phyloP scores from a whole-genome alignment of 2,888 invertebrate species.

The Tetramorium bicarinatum region DNA sequence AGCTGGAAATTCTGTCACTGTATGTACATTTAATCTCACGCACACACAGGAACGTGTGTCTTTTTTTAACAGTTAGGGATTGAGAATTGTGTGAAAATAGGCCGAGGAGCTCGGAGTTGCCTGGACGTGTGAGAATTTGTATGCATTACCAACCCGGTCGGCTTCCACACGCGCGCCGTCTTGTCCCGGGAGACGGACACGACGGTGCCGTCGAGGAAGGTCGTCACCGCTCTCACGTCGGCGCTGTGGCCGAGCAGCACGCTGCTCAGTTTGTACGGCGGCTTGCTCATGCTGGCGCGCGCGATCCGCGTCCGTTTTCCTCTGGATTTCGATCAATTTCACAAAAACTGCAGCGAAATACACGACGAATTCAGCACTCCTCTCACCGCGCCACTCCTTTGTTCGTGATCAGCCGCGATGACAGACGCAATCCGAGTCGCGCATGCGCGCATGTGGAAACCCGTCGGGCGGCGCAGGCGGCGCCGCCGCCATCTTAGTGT shows the following conservation, averaged over 20 bases:
- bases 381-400: neutral
- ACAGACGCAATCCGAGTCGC: constrained; percentile 23
- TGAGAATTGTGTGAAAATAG: neutral
- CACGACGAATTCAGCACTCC: neutral
- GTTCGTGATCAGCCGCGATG: constrained; percentile 2
- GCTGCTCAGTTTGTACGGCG: constrained; percentile 92
- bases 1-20: too few species aligned
- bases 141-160: constrained; percentile 89
- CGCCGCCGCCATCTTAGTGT: neutral
- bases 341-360: neutral
- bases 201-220: constrained; percentile 90
- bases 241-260: constrained; percentile 93
- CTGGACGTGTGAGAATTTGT: constrained; percentile 2
- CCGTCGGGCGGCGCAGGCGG: neutral
- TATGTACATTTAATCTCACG: neutral
- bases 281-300: constrained; percentile 77
- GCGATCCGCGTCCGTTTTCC: neutral
- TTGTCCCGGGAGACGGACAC: constrained; percentile 96
- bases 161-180: constrained; percentile 95
- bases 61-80: neutral
- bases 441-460: neutral
- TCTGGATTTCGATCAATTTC: neutral
- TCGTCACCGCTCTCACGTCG: constrained; percentile 94
- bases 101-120: neutral
- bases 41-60: neutral